Evolutionary conservation across 2,888 invertebrate species (phyloP), one percentile per base, ranked within the genome.

Genomic region (Rotaria macrura): DNA sequence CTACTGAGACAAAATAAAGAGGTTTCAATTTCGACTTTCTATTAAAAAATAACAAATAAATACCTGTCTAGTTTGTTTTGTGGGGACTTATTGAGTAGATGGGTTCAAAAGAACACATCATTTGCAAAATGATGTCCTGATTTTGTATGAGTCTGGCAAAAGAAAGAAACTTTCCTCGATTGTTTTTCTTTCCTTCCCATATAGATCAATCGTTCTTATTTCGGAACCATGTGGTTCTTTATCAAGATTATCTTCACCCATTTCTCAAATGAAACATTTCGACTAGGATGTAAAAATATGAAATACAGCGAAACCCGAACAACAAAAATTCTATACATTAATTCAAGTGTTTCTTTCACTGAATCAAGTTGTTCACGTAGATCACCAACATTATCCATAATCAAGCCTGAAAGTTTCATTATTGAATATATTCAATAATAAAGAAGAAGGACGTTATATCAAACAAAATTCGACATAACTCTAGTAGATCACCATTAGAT

Each of bases 361-460:
- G 96, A 96, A 92, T 99, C 98, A 89, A 99, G 92, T 92, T 99
- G 99, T 93, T 98, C 97, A 94, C 99, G 96, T 91, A 99, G 94
- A 92, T 99, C 99, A 90, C 99, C 99, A 92, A 99, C 99, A 85
- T 99, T 99, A 92, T 99, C 99, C 92, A 99, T 99, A 92, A 99
- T 99, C 94, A 99, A 94, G 98, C 99, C 98, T 96, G 91, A 88
- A 90, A 89, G 6, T 43, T 49, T 17, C 14, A 12, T 49, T 43
- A 43, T 43, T 17, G 17, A 49, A 49, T 14, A 49, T 49, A 17
- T 49, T 4, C 9, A 12, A 49, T 99, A 90, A 99, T 96, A 92
- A 99, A 99, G 94, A 99, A 99, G 95, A 99, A 99, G 94, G 99
- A 99, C 57, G 97, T 95, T 88, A 99, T 98, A 91, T 99, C 99